phyloP scores from a whole-genome alignment of 2,888 invertebrate species.

The Disparrhopalites patrizii region DNA sequence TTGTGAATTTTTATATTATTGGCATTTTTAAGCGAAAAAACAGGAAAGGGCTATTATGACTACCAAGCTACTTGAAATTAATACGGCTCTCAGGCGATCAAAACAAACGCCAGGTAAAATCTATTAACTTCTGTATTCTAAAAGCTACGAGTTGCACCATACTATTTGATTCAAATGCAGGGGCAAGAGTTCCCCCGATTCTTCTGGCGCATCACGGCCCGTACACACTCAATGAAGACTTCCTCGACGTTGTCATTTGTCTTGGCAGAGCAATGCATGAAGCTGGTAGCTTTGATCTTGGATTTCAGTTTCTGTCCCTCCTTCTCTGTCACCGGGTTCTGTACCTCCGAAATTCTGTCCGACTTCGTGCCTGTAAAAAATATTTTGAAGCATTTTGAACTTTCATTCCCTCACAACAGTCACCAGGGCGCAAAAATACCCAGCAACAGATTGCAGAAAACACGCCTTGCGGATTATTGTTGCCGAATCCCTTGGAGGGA shows the following conservation, averaged over 20 bases:
- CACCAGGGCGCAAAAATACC: background rate
- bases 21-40: background rate
- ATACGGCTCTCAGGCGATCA: too few relatives aligned
- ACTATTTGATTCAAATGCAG: too few relatives aligned
- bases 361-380: slow-evolving; percentile 69
- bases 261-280: slow-evolving; percentile 6
- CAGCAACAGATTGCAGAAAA: too few relatives aligned
- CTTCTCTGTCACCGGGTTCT: slow-evolving; percentile 5
- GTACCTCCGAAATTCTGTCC: slow-evolving; percentile 60
- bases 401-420: background rate
- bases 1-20: background rate
- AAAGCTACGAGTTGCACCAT: too few relatives aligned
- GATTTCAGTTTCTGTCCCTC: slow-evolving; percentile 12
- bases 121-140: too few relatives aligned
- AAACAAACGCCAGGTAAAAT: too few relatives aligned
- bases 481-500: too few relatives aligned
- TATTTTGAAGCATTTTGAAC: background rate
- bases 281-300: slow-evolving; percentile 11
- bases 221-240: slow-evolving; percentile 32
- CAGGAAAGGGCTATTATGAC: too few relatives aligned
- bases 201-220: slow-evolving; percentile 16
- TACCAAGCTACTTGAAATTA: too few relatives aligned
- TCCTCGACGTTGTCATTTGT: slow-evolving; percentile 16
- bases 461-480: too few relatives aligned
- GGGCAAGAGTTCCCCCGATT: background rate